Evolutionary conservation across 2,113 vertebrate species (phyloP), one percentile per base, ranked within the genome.

Genomic region (Phodopus roborovskii): DNA sequence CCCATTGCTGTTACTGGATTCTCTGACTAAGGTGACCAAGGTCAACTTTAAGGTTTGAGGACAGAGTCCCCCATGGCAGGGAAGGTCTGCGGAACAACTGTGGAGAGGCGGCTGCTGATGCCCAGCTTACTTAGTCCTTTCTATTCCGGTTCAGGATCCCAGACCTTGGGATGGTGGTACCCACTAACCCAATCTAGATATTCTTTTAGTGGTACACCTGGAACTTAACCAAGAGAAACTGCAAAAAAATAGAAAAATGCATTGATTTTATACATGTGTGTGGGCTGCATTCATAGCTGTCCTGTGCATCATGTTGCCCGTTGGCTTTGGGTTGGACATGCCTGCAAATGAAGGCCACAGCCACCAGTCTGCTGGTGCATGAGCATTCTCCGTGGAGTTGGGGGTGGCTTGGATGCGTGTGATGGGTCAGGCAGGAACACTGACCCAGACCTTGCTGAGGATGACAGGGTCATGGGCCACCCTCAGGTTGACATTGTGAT

Each of bases 301-400:
- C 12, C 33, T 0, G 12, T 16, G 62, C 5, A 30, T 33, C 26
- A 1, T 66, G 62, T 36, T 42, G 3, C 60, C 39, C 60, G 1
- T 33, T 17, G 45, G 33, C 45, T 70, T 68, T 22, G 33, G 64
- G 42, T 4, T 24, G 33, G 62, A 68, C 83, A 68, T 20, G 45
- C 45, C 42, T 70, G 45, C 20, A 87, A n/a, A n/a, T n/a, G 33
- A 70, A 36, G 13, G 33, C 30, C 36, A 2, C 4, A 28, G 7
- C 36, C 16, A 48, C 28, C 7, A 53, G 62, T 39, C n/a, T 30
- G 0, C 7, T 58, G 62, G 7, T n/a, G 28, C 28, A 33, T 33
- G 17, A 19, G 36, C 26, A 2, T 3, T 20, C 5, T 45, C 77
- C 4, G 1, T 16, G 9, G 10, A 17, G 1, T 0, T 19, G 77